These are phyloP conservation scores for Ecdyonurus torrentis DNA, from an alignment of 2,888 invertebrate genomes.

Conservation along the genomic window DNA sequence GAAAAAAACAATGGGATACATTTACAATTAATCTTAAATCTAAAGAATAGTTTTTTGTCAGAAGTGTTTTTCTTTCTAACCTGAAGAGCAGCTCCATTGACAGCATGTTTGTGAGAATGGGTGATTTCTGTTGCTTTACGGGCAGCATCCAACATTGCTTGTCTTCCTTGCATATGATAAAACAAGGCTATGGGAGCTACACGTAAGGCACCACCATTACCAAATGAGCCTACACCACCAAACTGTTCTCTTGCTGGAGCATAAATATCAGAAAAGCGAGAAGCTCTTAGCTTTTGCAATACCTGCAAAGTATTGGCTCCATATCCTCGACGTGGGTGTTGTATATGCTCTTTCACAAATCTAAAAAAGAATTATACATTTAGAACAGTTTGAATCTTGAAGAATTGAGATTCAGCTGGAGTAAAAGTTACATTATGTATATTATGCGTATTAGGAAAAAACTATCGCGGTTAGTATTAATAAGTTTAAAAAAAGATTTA, in stretches of 20 bases:
- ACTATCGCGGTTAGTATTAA: too few species aligned
- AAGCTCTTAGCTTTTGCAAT: slow-evolving; percentile 12
- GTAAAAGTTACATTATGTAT: too few species aligned
- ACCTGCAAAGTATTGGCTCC: slow-evolving; percentile 28
- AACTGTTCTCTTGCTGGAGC: slow-evolving; percentile 48
- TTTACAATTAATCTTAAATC: too few species aligned
- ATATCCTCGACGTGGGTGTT: too few species aligned
- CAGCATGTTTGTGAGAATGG: slow-evolving; percentile 38
- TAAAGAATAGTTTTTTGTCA: too few species aligned
- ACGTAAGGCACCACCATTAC: slow-evolving; percentile 66
- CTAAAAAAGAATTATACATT: too few species aligned
- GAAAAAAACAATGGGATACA: too few species aligned
- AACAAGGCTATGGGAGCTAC: slow-evolving; percentile 47
- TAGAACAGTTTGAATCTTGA: too few species aligned
- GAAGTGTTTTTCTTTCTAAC: slow-evolving; percentile 17
- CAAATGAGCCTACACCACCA: slow-evolving; percentile 48
- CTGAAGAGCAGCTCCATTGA: slow-evolving; percentile 39
- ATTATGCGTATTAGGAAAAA: too few species aligned
- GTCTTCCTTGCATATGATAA: slow-evolving; percentile 28
- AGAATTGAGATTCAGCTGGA: too few species aligned
- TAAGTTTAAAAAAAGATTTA: too few species aligned
- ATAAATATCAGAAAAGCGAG: slow-evolving; percentile 38
- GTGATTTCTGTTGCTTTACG: slow-evolving; percentile 38
- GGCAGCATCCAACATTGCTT: slow-evolving; percentile 30
- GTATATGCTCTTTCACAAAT: too few species aligned